Conservation (phyloP, 2,113 vertebrate species). For the Scytalopus superciliaris region DNA sequence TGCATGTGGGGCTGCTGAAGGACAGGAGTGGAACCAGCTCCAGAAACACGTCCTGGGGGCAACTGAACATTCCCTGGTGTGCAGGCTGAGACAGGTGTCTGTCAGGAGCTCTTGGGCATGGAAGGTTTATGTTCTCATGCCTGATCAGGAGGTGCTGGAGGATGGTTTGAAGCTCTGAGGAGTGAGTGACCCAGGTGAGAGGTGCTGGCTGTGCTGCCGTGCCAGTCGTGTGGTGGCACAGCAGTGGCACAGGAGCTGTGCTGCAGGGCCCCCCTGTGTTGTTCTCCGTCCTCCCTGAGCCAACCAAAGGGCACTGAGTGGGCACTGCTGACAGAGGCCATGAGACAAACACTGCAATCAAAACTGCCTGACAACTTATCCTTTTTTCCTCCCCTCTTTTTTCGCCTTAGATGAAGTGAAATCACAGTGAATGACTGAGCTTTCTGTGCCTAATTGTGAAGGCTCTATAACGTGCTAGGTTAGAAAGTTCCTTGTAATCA, state of each 20-base stretch:
- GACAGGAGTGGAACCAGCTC: neutral
- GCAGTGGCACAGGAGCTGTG: neutral
- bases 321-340: neutral
- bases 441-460: slow-evolving; percentile 45
- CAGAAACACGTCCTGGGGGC: neutral
- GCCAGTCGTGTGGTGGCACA: too few relatives aligned
- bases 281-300: neutral
- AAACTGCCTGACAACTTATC: neutral
- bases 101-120: neutral
- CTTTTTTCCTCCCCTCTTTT: neutral
- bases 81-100: neutral
- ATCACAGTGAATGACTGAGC: neutral
- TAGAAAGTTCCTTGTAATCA: slow-evolving; percentile 30
- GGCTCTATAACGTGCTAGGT: neutral
- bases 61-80: neutral
- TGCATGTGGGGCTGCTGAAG: neutral
- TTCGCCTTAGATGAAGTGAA: neutral
- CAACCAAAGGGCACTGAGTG: neutral
- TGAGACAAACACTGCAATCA: slow-evolving; percentile 6
- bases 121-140: neutral
- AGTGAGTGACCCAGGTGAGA: too few relatives aligned
- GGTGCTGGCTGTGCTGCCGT: neutral
- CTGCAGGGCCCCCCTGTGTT: too few relatives aligned
- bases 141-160: accelerated
- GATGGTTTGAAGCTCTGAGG: neutral